These are phyloP conservation scores for Planiliza haematocheilus DNA, from an alignment of 2,113 vertebrate species.

Conservation along the genomic window DNA sequence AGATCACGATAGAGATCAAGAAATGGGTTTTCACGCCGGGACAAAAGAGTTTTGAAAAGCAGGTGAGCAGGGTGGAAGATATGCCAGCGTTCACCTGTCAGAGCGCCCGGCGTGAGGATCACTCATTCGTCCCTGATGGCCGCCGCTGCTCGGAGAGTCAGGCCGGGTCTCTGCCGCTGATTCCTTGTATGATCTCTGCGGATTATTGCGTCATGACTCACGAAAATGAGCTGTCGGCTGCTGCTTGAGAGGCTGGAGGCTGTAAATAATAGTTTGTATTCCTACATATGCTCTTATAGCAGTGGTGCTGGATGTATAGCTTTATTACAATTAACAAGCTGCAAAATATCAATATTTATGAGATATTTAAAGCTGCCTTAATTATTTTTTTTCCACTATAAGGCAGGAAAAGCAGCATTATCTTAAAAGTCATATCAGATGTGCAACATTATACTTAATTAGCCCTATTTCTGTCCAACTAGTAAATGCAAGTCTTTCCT, in stretches of 20 bases:
- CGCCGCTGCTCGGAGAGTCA: constrained; percentile 12
- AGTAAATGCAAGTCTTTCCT: neutral
- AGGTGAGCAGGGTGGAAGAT: neutral
- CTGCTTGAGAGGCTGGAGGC: constrained; percentile 1
- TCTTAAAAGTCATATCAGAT: neutral
- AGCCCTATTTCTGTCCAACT: neutral
- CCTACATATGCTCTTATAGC: neutral
- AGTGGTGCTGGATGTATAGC: too few species aligned
- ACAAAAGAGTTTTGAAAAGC: constrained; percentile 31
- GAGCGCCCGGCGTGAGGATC: constrained; percentile 1
- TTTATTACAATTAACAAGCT: neutral
- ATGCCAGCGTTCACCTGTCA: constrained; percentile 17
- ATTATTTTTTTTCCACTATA: neutral
- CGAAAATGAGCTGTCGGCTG: constrained; percentile 29
- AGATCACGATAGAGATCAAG: constrained; percentile 36
- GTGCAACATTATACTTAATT: neutral
- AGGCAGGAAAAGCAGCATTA: neutral
- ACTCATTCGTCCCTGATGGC: constrained; percentile 15
- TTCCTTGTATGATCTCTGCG: constrained; percentile 43
- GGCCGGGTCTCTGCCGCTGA: constrained; percentile 27
- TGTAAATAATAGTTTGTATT: neutral
- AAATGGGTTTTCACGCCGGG: constrained; percentile 19
- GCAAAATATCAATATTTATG: neutral
- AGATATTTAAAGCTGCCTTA: neutral
- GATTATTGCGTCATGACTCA: constrained; percentile 45